Percentiles rank a stretch among this genome's conserved stretches.
These are phyloP conservation scores for Hanleya hanleyi DNA, from an alignment of 2,888 invertebrate species.

Conservation along the genomic window DNA sequence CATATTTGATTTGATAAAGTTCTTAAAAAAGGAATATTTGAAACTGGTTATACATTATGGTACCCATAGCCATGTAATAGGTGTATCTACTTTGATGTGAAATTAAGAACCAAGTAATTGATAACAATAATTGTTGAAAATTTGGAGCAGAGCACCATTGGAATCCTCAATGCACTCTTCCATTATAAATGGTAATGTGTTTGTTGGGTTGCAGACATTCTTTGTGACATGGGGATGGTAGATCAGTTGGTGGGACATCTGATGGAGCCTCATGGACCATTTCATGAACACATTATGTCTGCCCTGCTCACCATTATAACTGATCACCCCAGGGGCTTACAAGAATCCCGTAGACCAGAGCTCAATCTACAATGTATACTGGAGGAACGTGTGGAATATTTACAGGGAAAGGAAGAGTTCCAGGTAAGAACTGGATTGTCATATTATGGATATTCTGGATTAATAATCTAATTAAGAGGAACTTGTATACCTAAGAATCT, in stretches of 20 bases:
- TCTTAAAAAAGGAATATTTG: too few relatives aligned
- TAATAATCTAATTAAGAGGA: neutral
- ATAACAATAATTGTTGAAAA: too few relatives aligned
- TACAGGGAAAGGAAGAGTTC: conserved; percentile 75
- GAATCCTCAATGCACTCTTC: too few relatives aligned
- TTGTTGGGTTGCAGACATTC: conserved; percentile 59
- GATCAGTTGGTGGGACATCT: conserved; percentile 71
- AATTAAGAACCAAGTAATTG: too few relatives aligned
- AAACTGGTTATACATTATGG: too few relatives aligned
- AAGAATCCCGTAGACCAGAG: conserved; percentile 74
- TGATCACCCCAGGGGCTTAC: conserved; percentile 71
- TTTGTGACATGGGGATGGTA: conserved; percentile 73
- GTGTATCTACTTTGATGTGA: too few relatives aligned
- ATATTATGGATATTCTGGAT: neutral
- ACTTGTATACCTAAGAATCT: too few relatives aligned
- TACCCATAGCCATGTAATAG: too few relatives aligned
- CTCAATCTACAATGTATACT: conserved; percentile 74
- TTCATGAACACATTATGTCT: conserved; percentile 76
- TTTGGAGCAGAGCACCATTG: too few relatives aligned
- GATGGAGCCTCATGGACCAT: conserved; percentile 64
- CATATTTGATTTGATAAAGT: too few relatives aligned
- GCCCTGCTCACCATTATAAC: conserved; percentile 75
- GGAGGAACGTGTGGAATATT: conserved; percentile 67
- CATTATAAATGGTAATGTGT: too few relatives aligned
- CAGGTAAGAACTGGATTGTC: conserved; percentile 48